Evolutionary conservation across 2,888 invertebrate genomes (phyloP), one percentile per base, ranked within the genome.

Genomic region (Leptopterna dolabrata): DNA sequence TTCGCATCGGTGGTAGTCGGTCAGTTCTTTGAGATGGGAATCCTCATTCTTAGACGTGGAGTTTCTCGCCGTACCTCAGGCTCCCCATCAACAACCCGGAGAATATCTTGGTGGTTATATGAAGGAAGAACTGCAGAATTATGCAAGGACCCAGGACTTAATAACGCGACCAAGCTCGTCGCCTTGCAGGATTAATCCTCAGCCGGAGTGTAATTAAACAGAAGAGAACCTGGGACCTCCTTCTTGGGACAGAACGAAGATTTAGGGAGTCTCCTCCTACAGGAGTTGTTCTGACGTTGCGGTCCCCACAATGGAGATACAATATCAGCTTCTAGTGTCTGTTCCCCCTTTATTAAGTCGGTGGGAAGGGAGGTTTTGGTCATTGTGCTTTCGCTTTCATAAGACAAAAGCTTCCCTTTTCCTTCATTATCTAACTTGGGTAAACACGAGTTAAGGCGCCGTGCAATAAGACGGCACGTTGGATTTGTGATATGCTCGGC

Each of bases 341-440:
- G 36, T 41, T 41, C 41, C 73, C 73, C 73, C 73, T 76, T 76
- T 76, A 76, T 76, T 76, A 76, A 76, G 30, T 87, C 80, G 78
- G 78, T 41, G 87, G 55, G 80, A 43, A 30, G n/a, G 30, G 55
- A 41, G 87, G 71, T 80, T 87, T 87, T 80, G 87, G 87, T 87
- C 87, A 87, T 87, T 87, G 87, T 87, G 30, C 76, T 71, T 41
- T 41, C 47, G 73, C 71, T 80, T 78, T 87, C 81, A 63, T 81
- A 45, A 78, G 87, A 87, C 87, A 87, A 87, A 87, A 80, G 80
- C 78, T 63, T 63, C 73, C 73, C 73, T 76, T 76, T 87, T 87
- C 87, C 87, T 87, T 87, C 87, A 87, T 87, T 87, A 87, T 63
- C 80, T 63, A 87, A 80, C 80, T 87, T 71, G 73, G 36, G 73